Percentiles rank a stretch among this genome's conserved stretches.
Conservation (phyloP, 2,113 vertebrate species). For the Turnix velox region DNA sequence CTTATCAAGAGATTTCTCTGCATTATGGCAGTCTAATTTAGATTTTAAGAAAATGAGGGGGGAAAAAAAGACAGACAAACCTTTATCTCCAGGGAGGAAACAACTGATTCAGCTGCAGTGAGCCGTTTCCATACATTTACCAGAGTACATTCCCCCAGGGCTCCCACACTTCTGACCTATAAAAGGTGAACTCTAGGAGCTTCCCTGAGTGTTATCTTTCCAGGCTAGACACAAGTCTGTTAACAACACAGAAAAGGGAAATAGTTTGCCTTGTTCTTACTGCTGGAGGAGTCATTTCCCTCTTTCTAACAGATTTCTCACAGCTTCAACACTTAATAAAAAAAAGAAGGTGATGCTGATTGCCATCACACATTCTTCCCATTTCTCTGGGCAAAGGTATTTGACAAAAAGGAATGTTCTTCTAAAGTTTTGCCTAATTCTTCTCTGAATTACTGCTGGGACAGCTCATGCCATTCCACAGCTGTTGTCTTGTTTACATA, state of each 20-base stretch:
- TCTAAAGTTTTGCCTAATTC: conserved; percentile 49
- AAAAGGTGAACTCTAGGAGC: conserved; percentile 14
- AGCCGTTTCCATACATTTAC: conserved; percentile 43
- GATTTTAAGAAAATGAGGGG: background rate
- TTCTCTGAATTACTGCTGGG: conserved; percentile 13
- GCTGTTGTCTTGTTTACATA: conserved; percentile 74
- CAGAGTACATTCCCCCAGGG: conserved; percentile 33
- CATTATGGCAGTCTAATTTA: background rate
- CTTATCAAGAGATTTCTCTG: background rate
- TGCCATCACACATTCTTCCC: background rate
- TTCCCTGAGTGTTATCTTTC: background rate
- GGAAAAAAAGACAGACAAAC: background rate
- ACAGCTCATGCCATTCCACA: conserved; percentile 29
- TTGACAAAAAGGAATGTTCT: conserved; percentile 29
- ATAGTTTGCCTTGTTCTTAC: background rate
- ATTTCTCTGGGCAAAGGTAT: conserved; percentile 15
- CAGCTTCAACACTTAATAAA: background rate
- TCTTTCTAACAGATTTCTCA: background rate
- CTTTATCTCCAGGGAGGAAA: conserved; percentile 36
- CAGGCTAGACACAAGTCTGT: background rate
- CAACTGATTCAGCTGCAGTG: conserved; percentile 51
- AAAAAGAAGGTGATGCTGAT: background rate
- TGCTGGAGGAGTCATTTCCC: background rate
- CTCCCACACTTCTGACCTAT: conserved; percentile 2
- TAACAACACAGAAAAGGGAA: background rate